phyloP scores from a whole-genome alignment of 2,113 vertebrate species.

The Muntiacus muntjak region DNA sequence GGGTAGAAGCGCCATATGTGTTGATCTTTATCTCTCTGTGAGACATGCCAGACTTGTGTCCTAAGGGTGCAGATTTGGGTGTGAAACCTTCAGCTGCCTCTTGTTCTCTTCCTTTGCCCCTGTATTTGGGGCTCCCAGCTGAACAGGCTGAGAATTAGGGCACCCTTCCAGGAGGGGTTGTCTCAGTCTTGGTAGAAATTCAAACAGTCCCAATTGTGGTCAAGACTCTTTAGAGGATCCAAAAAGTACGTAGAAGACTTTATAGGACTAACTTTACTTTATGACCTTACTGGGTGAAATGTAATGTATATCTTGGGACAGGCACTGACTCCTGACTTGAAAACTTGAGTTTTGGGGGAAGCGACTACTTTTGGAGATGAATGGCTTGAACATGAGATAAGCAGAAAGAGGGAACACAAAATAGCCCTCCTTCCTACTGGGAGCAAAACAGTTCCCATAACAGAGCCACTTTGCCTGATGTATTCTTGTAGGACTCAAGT shows the following conservation, averaged over 20 bases:
- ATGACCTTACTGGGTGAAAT: neutral
- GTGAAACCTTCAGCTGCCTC: neutral
- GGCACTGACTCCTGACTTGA: neutral
- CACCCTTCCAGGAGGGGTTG: neutral
- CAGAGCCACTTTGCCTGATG: neutral
- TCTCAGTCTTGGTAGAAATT: neutral
- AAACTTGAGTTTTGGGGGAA: neutral
- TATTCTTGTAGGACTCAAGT: neutral
- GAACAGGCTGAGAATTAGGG: neutral
- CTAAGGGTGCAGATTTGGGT: neutral
- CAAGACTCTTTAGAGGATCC: neutral
- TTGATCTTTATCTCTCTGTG: neutral
- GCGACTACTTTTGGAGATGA: neutral
- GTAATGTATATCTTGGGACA: neutral
- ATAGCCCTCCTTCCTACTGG: neutral
- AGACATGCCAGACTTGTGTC: neutral
- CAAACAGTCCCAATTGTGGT: neutral
- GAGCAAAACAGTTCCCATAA: neutral
- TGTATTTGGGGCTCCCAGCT: neutral
- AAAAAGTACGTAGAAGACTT: neutral
- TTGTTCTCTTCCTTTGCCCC: neutral
- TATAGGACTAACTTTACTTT: neutral
- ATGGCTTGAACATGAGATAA: neutral
- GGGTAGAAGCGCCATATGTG: neutral
- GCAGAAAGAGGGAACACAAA: neutral